Conservation (phyloP, 2,113 vertebrate species). For the Pithys albifrons region DNA sequence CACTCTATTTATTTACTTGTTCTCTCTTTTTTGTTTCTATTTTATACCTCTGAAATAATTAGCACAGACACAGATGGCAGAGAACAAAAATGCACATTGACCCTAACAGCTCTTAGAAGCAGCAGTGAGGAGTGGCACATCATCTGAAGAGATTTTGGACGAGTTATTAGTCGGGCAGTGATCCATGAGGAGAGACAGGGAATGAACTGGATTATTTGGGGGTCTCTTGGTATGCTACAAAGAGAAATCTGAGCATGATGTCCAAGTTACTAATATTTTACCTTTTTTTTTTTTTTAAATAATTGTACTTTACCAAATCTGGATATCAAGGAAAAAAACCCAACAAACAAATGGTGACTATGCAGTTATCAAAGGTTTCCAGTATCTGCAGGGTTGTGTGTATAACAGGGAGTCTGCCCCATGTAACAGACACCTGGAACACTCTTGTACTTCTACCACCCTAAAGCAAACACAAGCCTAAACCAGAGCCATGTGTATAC, state of each 20-base stretch:
- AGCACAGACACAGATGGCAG: background rate
- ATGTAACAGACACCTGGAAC: background rate
- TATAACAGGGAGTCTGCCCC: background rate
- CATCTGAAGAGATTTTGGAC: background rate
- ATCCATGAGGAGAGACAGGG: background rate
- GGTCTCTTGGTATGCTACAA: background rate
- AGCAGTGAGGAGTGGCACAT: background rate
- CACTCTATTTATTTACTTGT: background rate
- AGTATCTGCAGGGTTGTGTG: background rate
- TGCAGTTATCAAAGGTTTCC: background rate
- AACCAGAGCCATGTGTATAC: slow-evolving; percentile 38
- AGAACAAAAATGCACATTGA: background rate
- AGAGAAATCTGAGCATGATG: background rate
- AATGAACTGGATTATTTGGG: background rate
- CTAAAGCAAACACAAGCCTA: slow-evolving; percentile 40
- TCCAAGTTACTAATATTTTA: background rate
- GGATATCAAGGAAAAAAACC: background rate
- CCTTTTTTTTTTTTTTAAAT: background rate
- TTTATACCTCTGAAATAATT: background rate
- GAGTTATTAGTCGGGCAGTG: background rate
- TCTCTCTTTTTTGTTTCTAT: background rate
- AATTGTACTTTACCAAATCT: background rate
- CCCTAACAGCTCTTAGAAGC: background rate
- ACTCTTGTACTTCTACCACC: background rate
- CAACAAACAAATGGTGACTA: background rate